phyloP scores from a whole-genome alignment of 2,797 vertebrate genomes.

The Characodon lateralis region DNA sequence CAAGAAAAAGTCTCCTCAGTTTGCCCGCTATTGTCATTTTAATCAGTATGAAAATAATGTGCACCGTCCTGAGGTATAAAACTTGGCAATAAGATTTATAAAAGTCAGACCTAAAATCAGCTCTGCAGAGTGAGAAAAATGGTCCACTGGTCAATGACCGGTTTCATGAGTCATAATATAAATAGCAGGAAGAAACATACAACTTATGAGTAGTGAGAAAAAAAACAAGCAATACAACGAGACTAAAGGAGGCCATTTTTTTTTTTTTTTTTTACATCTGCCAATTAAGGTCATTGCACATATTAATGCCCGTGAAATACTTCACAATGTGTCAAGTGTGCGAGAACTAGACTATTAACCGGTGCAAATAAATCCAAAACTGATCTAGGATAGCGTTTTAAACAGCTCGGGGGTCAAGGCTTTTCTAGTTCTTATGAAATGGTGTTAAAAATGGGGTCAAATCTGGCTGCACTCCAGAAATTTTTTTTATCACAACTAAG shows the following conservation, averaged over 20 bases:
- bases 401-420: neutral
- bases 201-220: conserved; percentile 8
- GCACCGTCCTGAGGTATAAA: neutral
- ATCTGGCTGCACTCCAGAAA: neutral
- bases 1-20: neutral
- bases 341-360: neutral
- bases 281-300: conserved; percentile 15
- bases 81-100: neutral
- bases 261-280: conserved; percentile 7
- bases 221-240: conserved; percentile 6
- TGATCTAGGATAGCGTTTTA: conserved; percentile 1
- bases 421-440: neutral
- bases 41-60: neutral
- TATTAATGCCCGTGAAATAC: conserved; percentile 17
- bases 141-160: neutral
- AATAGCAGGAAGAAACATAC: conserved; percentile 14
- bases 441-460: neutral
- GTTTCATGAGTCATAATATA: neutral
- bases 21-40: neutral
- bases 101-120: neutral
- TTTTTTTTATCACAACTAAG: neutral
- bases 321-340: neutral
- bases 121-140: neutral
- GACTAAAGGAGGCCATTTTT: neutral
- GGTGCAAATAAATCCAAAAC: conserved; percentile 8